Percentiles rank a stretch among this genome's conserved stretches.
These are phyloP conservation scores for Elymnias hypermnestra DNA, from an alignment of 1,140 invertebrate genomes.

Conservation along the genomic window DNA sequence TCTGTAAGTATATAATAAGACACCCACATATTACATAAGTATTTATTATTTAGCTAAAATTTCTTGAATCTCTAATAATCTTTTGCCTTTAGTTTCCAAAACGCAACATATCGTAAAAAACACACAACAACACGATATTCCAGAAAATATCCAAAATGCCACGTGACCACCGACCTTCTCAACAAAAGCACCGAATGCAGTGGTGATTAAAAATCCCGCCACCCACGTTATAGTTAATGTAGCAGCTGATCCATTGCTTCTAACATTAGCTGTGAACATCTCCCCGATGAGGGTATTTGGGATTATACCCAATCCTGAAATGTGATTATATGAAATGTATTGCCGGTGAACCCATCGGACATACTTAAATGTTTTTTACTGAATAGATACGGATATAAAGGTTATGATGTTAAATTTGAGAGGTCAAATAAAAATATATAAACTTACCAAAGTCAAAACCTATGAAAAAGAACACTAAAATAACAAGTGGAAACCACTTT, in stretches of 20 bases:
- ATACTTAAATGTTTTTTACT: neutral
- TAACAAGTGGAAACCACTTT: too few species aligned
- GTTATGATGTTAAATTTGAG: too few species aligned
- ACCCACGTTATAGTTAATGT: conserved; percentile 14
- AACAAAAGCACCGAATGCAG: conserved; percentile 43
- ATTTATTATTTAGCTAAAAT: neutral
- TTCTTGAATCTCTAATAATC: conserved; percentile 66
- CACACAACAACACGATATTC: conserved; percentile 41
- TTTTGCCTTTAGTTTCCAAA: conserved; percentile 79
- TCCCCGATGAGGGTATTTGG: conserved; percentile 13
- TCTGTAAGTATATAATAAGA: too few species aligned
- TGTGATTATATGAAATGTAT: too few species aligned
- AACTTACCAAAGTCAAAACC: too few species aligned
- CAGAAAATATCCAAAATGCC: conserved; percentile 30
- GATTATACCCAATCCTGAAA: conserved; percentile 12
- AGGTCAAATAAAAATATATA: too few species aligned
- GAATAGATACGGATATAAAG: too few species aligned
- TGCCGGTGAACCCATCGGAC: conserved; percentile 1
- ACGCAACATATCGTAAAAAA: conserved; percentile 75
- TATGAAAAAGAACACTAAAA: too few species aligned
- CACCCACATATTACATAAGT: too few species aligned
- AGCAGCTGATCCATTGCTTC: conserved; percentile 11
- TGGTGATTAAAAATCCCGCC: conserved; percentile 60
- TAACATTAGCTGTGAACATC: conserved; percentile 15
- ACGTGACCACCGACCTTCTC: conserved; percentile 78